A percentile compares a stretch with the other conserved stretches of the same genome.
Conservation (phyloP, 2,797 vertebrate genomes). For the Hydrophis major region DNA sequence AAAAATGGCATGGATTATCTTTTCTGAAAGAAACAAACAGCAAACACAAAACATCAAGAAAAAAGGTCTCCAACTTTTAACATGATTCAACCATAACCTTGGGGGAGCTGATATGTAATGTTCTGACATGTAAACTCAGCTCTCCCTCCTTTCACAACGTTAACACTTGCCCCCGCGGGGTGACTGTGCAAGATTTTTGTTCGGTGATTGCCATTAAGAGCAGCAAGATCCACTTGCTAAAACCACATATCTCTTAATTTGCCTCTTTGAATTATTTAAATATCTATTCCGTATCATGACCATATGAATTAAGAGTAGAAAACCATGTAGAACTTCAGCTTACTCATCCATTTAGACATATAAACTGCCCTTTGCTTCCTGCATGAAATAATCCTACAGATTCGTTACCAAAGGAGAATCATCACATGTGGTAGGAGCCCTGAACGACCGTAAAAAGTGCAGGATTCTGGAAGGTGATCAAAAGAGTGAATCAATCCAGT, state of each 20-base stretch:
- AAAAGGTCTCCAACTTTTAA: slow-evolving; percentile 28
- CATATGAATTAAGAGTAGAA: slow-evolving; percentile 49
- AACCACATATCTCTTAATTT: slow-evolving; percentile 63
- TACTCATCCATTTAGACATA: not conserved
- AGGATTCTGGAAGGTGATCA: not conserved
- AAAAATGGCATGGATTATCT: not conserved
- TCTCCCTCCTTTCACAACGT: slow-evolving; percentile 45
- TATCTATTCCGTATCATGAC: slow-evolving; percentile 50
- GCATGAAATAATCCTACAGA: not conserved
- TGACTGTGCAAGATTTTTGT: slow-evolving; percentile 59
- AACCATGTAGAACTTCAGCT: not conserved
- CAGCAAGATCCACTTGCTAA: slow-evolving; percentile 57
- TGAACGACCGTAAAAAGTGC: not conserved
- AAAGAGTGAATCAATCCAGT: not conserved
- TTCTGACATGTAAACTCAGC: slow-evolving; percentile 42
- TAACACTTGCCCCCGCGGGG: slow-evolving; percentile 53
- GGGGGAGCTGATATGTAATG: slow-evolving; percentile 22
- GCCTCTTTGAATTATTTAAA: slow-evolving; percentile 67
- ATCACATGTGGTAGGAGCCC: not conserved
- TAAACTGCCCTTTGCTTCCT: not conserved
- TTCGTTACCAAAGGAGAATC: not conserved
- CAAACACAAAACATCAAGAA: slow-evolving; percentile 1
- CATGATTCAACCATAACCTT: slow-evolving; percentile 44
- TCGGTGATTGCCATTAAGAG: slow-evolving; percentile 65
- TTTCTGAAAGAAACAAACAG: slow-evolving; percentile 21